Percentiles rank a stretch among this genome's conserved stretches.
Conservation (phyloP, 2,888 invertebrate genomes). For the Unio delphinus region DNA sequence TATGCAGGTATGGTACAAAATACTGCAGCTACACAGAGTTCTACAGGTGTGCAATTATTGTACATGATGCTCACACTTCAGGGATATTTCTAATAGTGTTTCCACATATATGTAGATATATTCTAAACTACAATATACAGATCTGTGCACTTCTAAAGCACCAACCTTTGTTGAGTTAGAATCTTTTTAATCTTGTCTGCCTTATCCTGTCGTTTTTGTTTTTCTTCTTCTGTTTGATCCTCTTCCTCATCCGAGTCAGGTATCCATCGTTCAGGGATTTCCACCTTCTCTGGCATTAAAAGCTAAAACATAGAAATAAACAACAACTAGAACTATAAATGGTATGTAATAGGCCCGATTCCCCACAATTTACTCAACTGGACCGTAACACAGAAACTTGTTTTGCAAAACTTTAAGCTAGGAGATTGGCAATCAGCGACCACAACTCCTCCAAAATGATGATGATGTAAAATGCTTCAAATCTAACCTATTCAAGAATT, state of each 20-base stretch:
- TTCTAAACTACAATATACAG: background rate
- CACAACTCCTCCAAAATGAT: too few species aligned
- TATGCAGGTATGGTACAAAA: too few species aligned
- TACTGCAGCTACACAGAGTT: background rate
- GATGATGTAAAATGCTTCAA: too few species aligned
- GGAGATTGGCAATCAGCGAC: too few species aligned
- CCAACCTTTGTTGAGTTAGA: slow-evolving; percentile 77
- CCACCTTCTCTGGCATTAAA: slow-evolving; percentile 90
- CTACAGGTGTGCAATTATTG: background rate
- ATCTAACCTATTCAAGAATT: too few species aligned
- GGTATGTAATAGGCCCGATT: background rate
- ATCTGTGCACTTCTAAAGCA: background rate
- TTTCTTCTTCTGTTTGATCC: slow-evolving; percentile 84
- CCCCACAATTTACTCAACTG: too few species aligned
- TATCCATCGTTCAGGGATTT: slow-evolving; percentile 92
- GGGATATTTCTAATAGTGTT: too few species aligned
- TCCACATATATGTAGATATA: background rate
- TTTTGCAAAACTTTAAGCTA: too few species aligned
- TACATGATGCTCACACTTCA: background rate
- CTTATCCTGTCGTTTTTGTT: slow-evolving; percentile 86
- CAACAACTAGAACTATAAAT: background rate
- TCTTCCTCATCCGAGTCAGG: slow-evolving; percentile 86
- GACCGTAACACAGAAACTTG: too few species aligned
- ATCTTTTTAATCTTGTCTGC: slow-evolving; percentile 93
- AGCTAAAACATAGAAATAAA: slow-evolving; percentile 75